A percentile compares a stretch with the other conserved stretches of the same genome.
Conservation (phyloP, 2,888 invertebrate genomes). For the Sicus ferrugineus region DNA sequence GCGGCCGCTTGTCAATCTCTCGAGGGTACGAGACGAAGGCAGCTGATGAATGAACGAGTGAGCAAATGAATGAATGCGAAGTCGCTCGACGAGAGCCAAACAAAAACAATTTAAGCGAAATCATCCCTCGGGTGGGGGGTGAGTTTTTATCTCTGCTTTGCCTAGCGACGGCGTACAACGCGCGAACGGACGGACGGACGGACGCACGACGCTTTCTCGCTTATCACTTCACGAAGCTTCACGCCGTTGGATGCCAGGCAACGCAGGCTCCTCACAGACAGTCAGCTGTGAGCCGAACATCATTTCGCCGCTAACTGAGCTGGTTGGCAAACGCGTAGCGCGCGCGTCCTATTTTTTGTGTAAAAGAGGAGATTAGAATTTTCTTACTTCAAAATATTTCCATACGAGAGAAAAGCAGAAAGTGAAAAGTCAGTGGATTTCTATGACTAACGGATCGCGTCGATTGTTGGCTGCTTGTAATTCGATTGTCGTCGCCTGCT, state of each 20-base stretch:
- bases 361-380: neutral
- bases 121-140: constrained; percentile 31
- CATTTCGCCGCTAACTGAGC: constrained; percentile 54
- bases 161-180: constrained; percentile 33
- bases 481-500: too few relatives aligned
- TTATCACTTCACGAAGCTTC: constrained; percentile 14
- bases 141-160: neutral
- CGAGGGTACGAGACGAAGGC: neutral
- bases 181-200: neutral
- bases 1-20: neutral
- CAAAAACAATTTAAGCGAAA: neutral
- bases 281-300: constrained; percentile 42
- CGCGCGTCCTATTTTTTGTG: too few relatives aligned
- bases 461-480: too few relatives aligned
- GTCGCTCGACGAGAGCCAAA: neutral
- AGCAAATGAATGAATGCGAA: constrained; percentile 9
- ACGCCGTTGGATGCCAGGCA: constrained; percentile 15
- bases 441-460: too few relatives aligned
- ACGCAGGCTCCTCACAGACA: constrained; percentile 39
- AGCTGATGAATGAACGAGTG: neutral
- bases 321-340: constrained; percentile 48
- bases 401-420: neutral
- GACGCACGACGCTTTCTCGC: neutral
- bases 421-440: constrained; percentile 1
- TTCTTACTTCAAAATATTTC: neutral